Base-by-base conservation (phyloP, 1,140 invertebrate genomes). In the Drosophila pachea region DNA sequence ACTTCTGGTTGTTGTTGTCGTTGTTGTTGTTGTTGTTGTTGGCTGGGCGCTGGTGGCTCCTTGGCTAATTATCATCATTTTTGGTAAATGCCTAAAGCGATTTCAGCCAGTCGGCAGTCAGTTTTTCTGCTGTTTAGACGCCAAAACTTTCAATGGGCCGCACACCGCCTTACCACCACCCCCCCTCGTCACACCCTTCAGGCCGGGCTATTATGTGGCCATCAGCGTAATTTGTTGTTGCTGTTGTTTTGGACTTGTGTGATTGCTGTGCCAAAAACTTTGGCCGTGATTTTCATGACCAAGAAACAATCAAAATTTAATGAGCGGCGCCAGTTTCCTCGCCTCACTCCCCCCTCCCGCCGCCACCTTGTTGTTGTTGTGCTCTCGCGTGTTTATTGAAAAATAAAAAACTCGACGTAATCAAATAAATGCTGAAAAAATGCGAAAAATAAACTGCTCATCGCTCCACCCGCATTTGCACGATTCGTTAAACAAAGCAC, bases 401-500 rank as follows among this genome's bases (percentile, higher is more conserved):
- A 84, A 86, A 81, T 86, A 81, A 84, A 84, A 81, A 60, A 86
- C 79, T 84, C 63, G 7, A 48, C 68, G 63, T 65, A 86, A 86
- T 79, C 79, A 84, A 83, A 83, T 84, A 79, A 82, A 82, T 83
- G 78, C 78, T 69, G 50, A 81, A 68, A 22, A 74, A 84, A 84
- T 66, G 60, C 74, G 56, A 16, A 74, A 86, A 84, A 84, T 86
- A 86, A 84, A 84, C 81, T 84, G 70, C 67, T 66, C 78, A 74
- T 64, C 70, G 60, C 49, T 76, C 73, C 77, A 75, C 87, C 87
- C 87, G 87, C 87, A 89, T 89, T 87, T 89, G 84, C 76, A 87
- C 87, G 87, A 88, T 89, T 89, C 87, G 87, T 89, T 89, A 88
- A 88, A 88, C 87, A 89, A 88, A 81, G 87, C 81, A 89, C 86